These are phyloP conservation scores for Didymodactylos carnosus DNA, from an alignment of 2,888 invertebrate genomes.

Conservation along the genomic window DNA sequence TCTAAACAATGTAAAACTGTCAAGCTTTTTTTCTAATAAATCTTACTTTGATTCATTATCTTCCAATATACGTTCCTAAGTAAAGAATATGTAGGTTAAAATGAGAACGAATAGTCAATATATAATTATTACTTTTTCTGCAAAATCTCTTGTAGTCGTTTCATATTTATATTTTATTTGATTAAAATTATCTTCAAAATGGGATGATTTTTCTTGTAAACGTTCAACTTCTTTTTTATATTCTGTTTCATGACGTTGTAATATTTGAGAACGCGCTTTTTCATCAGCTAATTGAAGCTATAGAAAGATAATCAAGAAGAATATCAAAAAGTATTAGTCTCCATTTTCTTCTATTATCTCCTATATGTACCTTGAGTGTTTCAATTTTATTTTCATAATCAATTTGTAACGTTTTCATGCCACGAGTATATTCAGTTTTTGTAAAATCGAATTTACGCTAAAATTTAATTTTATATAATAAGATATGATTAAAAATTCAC, in stretches of 20 bases:
- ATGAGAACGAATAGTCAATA: neutral
- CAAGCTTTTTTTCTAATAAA: too few species aligned
- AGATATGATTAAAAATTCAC: too few species aligned
- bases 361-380: neutral
- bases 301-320: neutral
- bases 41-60: neutral
- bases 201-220: neutral
- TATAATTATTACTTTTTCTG: neutral
- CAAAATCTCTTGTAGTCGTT: neutral
- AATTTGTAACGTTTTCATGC: neutral
- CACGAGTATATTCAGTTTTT: neutral
- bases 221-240: neutral
- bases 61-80: neutral
- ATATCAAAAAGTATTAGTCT: too few species aligned
- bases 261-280: neutral
- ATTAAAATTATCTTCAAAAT: neutral
- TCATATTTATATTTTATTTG: neutral
- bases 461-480: neutral
- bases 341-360: too few species aligned
- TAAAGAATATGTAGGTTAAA: neutral
- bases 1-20: too few species aligned
- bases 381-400: neutral
- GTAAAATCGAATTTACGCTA: neutral
- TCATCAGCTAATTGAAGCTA: neutral
- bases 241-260: neutral